Evolutionary conservation across 1,140 invertebrate species (phyloP), one percentile per base, ranked within the genome.

Genomic region (Choristoneura fumiferana): DNA sequence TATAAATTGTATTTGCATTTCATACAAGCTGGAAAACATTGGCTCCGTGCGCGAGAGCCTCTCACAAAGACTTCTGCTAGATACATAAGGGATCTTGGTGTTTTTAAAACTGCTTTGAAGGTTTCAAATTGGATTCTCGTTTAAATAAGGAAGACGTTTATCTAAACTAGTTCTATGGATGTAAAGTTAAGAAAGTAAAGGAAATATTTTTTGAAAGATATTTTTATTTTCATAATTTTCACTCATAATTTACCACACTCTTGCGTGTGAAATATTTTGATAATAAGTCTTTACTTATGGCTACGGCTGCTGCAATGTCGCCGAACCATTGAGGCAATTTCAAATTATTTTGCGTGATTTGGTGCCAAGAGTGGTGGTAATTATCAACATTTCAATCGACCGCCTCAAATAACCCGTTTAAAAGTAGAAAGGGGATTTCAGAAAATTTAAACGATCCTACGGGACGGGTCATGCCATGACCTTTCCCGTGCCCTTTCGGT

Each of bases 1-100:
- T 86, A 81, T 78, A 86, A 87, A 87, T 88, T 84, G 74, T 88
- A 88, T 85, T 88, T 88, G 84, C 79, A 80, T 81, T 85, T 84
- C 79, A 85, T 83, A 80, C 71, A 73, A 77, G 71, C 71, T 69
- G 67, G 71, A 68, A 81, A 84, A 86, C 84, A 84, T 86, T 82
- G 78, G 73, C 73, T 78, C 57, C 67, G 70, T 73, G 66, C 69
- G 67, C 53, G 69, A 57, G 57, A 58, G 60, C 63, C 58, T 60
- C 35, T 56, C 52, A 62, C 64, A 76, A 73, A 76, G 71, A 68
- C 68, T 71, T 65, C 58, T 60, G 72, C 37, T 60, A 54, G 54
- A 67, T 69, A 60, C 63, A 17, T 36, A 34, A 52, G 54, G 67
- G 57, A 58, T 57, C 45, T 54, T 37, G 22, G 2, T 29, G 22